Conservation (phyloP, 1,140 invertebrate genomes). For the Heterodera schachtii region DNA sequence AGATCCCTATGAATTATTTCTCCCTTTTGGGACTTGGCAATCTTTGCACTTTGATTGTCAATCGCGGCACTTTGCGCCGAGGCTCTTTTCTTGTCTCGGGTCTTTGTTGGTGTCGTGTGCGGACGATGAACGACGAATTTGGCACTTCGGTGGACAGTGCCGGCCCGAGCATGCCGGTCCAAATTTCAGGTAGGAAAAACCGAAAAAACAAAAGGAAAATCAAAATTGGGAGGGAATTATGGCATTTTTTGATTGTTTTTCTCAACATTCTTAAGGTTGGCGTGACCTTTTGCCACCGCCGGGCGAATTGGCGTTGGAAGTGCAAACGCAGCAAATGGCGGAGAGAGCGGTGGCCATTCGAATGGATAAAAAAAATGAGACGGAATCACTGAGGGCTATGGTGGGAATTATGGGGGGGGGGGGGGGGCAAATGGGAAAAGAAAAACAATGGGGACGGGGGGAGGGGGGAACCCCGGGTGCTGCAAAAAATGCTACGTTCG, state of each 20-base stretch:
- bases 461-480: background rate
- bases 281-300: conserved; percentile 77
- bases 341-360: conserved; percentile 72
- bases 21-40: conserved; percentile 72
- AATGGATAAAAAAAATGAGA: conserved; percentile 72
- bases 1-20: background rate
- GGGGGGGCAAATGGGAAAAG: conserved; percentile 52
- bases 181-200: conserved; percentile 73
- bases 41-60: conserved; percentile 82
- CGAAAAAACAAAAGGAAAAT: background rate
- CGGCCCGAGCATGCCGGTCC: conserved; percentile 79
- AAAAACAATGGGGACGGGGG: conserved; percentile 62
- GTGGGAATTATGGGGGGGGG: background rate
- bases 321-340: conserved; percentile 77
- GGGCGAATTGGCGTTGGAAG: conserved; percentile 83
- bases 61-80: conserved; percentile 83
- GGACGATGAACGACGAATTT: conserved; percentile 80
- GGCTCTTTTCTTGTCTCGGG: conserved; percentile 83
- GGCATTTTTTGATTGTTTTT: conserved; percentile 5
- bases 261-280: conserved; percentile 74
- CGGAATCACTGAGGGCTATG: conserved; percentile 52
- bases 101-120: conserved; percentile 70
- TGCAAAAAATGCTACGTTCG: too few species aligned
- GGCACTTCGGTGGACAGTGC: conserved; percentile 75
- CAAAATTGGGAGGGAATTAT: too few species aligned